Percentiles rank a stretch among this genome's conserved stretches.
These are phyloP conservation scores for Elanus axillaris DNA, from an alignment of 2,113 vertebrate genomes.

Conservation along the genomic window DNA sequence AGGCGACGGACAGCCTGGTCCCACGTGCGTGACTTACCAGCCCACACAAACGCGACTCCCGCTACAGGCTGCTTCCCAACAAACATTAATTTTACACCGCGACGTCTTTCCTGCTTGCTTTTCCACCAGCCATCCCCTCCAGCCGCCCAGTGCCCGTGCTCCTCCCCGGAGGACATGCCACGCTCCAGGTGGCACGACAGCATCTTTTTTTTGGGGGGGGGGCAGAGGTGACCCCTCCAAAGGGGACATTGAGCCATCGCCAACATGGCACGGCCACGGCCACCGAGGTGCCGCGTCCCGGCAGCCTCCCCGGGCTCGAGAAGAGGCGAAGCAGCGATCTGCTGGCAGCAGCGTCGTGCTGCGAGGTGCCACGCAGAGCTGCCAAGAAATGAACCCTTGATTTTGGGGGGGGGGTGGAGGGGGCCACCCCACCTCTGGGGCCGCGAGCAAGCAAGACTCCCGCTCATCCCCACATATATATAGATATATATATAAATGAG, in stretches of 20 bases:
- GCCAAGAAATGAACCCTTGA: too few species aligned
- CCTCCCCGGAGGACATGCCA: fast-evolving
- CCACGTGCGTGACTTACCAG: fast-evolving
- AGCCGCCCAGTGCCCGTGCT: fast-evolving
- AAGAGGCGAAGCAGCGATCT: not conserved
- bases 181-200: not conserved
- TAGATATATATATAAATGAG: too few species aligned
- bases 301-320: not conserved
- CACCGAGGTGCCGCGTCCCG: not conserved
- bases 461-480: too few species aligned
- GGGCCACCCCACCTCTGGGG: too few species aligned
- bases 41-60: fast-evolving
- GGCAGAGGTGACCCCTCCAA: fast-evolving
- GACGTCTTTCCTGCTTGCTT: fast-evolving
- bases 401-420: too few species aligned
- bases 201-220: too few species aligned
- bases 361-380: fast-evolving
- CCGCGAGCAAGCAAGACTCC: too few species aligned
- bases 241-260: fast-evolving
- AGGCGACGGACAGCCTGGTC: fast-evolving
- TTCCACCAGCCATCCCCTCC: not conserved
- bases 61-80: not conserved
- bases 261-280: fast-evolving
- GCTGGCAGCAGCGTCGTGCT: fast-evolving
- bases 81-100: fast-evolving